These are phyloP conservation scores for Globodera ellingtonae DNA, from an alignment of 1,140 invertebrate genomes.

Conservation along the genomic window DNA sequence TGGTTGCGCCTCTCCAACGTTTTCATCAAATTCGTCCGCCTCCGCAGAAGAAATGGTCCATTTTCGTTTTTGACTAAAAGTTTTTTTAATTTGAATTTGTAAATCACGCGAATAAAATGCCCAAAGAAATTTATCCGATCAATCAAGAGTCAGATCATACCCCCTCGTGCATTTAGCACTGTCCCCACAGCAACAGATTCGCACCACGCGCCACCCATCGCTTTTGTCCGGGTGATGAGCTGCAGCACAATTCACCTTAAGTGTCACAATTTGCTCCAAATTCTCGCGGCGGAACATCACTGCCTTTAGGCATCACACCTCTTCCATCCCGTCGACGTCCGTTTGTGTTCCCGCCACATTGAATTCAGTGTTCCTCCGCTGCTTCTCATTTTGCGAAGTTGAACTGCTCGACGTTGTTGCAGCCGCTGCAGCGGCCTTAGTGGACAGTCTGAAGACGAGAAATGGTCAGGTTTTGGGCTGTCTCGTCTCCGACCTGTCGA, in stretches of 20 bases:
- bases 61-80: conserved; percentile 7
- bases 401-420: conserved; percentile 16
- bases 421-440: conserved; percentile 34
- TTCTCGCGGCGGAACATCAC: neutral
- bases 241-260: neutral
- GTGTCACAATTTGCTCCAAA: neutral
- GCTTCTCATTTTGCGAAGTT: neutral
- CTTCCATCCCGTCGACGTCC: neutral
- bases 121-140: too few species aligned
- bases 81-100: too few species aligned
- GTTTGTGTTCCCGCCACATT: conserved; percentile 9
- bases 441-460: conserved; percentile 37
- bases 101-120: too few species aligned
- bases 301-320: neutral
- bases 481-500: conserved; percentile 39
- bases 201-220: conserved; percentile 30
- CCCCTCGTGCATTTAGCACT: conserved; percentile 27
- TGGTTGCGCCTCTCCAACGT: neutral
- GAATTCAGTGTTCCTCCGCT: neutral
- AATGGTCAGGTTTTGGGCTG: conserved; percentile 4
- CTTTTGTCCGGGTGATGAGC: neutral
- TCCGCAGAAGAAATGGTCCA: neutral
- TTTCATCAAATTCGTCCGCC: neutral
- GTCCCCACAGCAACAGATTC: conserved; percentile 45
- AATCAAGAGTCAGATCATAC: too few species aligned